Evolutionary conservation across 1,140 invertebrate species (phyloP), one percentile per base, ranked within the genome.

Genomic region (Pseudomyrmex gracilis): DNA sequence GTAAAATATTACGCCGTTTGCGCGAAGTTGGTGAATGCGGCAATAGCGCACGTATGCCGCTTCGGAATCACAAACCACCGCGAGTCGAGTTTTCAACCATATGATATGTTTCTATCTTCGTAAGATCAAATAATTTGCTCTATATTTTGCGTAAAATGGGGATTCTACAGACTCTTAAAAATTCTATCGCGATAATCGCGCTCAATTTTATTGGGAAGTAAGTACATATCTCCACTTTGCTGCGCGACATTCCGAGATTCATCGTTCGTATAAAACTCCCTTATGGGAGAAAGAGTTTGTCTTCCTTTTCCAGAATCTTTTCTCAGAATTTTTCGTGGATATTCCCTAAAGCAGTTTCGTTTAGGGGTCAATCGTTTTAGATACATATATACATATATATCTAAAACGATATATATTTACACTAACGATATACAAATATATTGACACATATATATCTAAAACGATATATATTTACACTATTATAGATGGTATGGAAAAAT

Each of bases 1-100:
- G 34, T 78, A 45, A 68, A 47, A 78, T 67, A 55, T 70, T 67
- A 77, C 45, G 4, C 43, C n/a, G 8, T 10, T 43, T 9, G 9
- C 20, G n/a, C 68, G 64, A 22, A 22, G 7, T n/a, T 47, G n/a
- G n/a, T n/a, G n/a, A n/a, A n/a, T 15, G 12, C 67, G 45, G 49
- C 20, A 17, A 10, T 10, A 34, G 9, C 1, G 20, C 53, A 34
- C 22, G 5, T 34, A 34, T 34, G 13, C 1, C 51, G 4, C 2
- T 4, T 4, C 15, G 45, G 10, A 67, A 51, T 55, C 24, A 20
- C 15, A 45, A 47, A 74, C 34, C 15, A 13, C 51, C n/a, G n/a
- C n/a, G n/a, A n/a, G 17, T 51, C 7, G 1, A 7, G 2, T 55
- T 53, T 78, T 43, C 15, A 43, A 8, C 66, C n/a, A n/a, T 45